Percentiles rank a stretch among this genome's conserved stretches.
Evolutionary conservation across 2,113 vertebrate species (phyloP).

Genomic region (Ailurus styani): DNA sequence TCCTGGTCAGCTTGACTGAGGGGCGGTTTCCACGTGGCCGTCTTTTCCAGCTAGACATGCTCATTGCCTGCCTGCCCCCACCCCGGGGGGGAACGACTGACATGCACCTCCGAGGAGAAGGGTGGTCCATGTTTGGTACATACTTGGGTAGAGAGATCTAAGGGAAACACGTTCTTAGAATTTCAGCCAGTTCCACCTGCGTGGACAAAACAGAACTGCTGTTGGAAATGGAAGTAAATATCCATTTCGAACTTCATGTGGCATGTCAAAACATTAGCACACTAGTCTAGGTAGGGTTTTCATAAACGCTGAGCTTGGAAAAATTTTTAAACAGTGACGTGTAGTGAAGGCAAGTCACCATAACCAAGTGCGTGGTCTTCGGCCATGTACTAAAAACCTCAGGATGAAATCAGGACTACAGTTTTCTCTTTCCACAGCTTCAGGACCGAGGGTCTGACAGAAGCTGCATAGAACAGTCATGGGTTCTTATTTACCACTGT

Average conservation of each 20-base stretch:
- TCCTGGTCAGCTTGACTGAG: not conserved
- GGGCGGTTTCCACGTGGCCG: not conserved
- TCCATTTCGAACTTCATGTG: slow-evolving; percentile 15
- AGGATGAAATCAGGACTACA: not conserved
- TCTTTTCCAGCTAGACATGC: not conserved
- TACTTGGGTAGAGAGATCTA: not conserved
- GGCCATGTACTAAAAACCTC: not conserved
- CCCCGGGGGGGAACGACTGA: not conserved
- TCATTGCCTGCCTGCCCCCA: not conserved
- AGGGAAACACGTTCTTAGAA: not conserved
- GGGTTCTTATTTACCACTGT: not conserved
- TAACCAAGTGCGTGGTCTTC: not conserved
- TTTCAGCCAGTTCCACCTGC: not conserved
- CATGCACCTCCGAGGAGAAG: not conserved
- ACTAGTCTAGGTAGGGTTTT: not conserved
- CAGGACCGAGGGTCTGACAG: not conserved
- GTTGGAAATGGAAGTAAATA: slow-evolving; percentile 18
- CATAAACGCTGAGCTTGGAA: not conserved
- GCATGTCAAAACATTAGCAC: not conserved
- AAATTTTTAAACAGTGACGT: not conserved
- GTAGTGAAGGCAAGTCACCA: not conserved
- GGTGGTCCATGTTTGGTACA: not conserved
- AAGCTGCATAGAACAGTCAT: not conserved
- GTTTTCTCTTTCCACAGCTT: not conserved
- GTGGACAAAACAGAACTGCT: not conserved